Percentiles rank a stretch among this genome's conserved stretches.
Evolutionary conservation across 1,140 invertebrate species (phyloP).

Genomic region (Chymomyza costata): DNA sequence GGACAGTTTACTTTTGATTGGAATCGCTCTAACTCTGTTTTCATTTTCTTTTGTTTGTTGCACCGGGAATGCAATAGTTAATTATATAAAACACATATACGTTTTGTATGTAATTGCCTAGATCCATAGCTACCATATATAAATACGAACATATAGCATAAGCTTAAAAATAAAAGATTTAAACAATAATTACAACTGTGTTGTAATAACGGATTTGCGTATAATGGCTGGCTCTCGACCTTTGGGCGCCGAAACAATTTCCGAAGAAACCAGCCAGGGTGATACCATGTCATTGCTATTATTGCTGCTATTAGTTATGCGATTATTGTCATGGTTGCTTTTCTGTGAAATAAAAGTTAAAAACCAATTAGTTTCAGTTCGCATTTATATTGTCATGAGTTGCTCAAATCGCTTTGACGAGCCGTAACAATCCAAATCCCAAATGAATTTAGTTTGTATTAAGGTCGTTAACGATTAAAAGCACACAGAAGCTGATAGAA

Average conservation of each 20-base stretch:
- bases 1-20: slow-evolving; percentile 68
- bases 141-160: slow-evolving; percentile 18
- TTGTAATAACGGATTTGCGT: slow-evolving; percentile 89
- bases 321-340: slow-evolving; percentile 74
- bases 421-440: too few relatives aligned
- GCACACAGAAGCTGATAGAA: too few relatives aligned
- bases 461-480: too few relatives aligned
- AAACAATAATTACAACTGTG: slow-evolving; percentile 81
- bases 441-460: too few relatives aligned
- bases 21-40: slow-evolving; percentile 59
- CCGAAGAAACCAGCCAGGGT: slow-evolving; percentile 87
- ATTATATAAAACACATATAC: slow-evolving; percentile 48
- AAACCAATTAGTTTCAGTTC: too few relatives aligned
- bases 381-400: too few relatives aligned
- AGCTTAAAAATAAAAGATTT: slow-evolving; percentile 8
- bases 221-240: slow-evolving; percentile 83
- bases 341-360: slow-evolving; percentile 76
- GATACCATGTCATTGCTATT: slow-evolving; percentile 77
- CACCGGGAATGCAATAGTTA: slow-evolving; percentile 60
- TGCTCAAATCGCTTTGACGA: too few relatives aligned
- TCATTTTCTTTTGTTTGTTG: slow-evolving; percentile 58
- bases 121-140: slow-evolving; percentile 27
- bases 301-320: slow-evolving; percentile 56
- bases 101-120: slow-evolving; percentile 20
- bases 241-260: slow-evolving; percentile 80